Percentiles rank a stretch among this genome's conserved stretches.
phyloP scores from a whole-genome alignment of 2,113 vertebrate species.

The Sus scrofa region DNA sequence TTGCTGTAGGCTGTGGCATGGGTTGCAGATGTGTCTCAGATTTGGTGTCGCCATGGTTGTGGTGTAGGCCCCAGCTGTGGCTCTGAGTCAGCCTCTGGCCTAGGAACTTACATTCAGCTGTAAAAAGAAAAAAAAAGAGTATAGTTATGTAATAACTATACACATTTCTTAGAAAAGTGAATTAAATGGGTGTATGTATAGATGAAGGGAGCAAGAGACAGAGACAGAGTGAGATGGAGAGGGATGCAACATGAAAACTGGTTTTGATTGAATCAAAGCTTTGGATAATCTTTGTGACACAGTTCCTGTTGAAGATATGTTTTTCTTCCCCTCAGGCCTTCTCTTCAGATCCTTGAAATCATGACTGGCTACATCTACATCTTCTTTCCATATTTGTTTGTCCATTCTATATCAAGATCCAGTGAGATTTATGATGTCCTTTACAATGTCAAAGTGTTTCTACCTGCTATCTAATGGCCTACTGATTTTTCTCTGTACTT shows the following conservation, averaged over 20 bases:
- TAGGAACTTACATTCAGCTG: too few species aligned
- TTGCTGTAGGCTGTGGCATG: too few species aligned
- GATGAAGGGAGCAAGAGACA: rapidly evolving
- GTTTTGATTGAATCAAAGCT: not conserved
- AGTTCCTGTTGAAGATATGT: not conserved
- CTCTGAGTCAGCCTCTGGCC: too few species aligned
- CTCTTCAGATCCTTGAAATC: not conserved
- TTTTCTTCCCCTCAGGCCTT: not conserved
- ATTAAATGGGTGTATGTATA: not conserved
- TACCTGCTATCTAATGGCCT: not conserved
- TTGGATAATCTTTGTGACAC: not conserved
- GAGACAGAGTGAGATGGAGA: not conserved
- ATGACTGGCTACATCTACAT: not conserved
- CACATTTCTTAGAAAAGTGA: not conserved
- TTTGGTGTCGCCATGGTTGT: too few species aligned
- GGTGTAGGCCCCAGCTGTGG: too few species aligned
- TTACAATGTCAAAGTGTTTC: constrained; percentile 21
- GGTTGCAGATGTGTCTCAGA: too few species aligned
- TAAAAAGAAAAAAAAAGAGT: too few species aligned
- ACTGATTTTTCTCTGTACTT: not conserved
- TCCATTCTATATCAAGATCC: not conserved
- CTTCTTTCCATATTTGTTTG: not conserved
- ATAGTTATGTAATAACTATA: not conserved
- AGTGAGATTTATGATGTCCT: not conserved
- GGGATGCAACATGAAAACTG: not conserved